Conservation (phyloP, 35 echinoderm and acorn worm species). For the Amphiura filiformis region DNA sequence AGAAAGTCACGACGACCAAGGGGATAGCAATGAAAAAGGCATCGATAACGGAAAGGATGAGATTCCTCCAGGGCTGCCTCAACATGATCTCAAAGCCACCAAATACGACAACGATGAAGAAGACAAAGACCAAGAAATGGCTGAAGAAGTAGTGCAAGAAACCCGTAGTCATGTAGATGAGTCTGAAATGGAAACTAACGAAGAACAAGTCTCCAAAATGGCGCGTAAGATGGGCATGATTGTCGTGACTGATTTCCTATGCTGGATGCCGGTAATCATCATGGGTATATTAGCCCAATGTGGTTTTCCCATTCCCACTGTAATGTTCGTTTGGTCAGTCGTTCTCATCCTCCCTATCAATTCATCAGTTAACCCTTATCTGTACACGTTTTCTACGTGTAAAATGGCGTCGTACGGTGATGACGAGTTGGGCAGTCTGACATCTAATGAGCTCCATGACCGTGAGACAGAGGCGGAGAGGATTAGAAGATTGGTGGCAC, state of each 20-base stretch:
- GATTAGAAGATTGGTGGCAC: too few species aligned
- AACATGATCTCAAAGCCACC: too few species aligned
- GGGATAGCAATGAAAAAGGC: too few species aligned
- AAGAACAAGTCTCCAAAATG: background rate
- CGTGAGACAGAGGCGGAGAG: too few species aligned
- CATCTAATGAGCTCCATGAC: too few species aligned
- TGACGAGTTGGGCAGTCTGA: too few species aligned
- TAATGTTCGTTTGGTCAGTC: slow-evolving; percentile 62
- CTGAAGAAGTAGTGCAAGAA: background rate
- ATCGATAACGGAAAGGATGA: too few species aligned
- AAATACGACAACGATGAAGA: too few species aligned
- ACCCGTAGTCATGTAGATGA: background rate
- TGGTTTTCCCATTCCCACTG: slow-evolving; percentile 28
- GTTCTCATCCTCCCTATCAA: slow-evolving; percentile 78
- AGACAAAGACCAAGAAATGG: background rate
- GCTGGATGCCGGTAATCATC: slow-evolving; percentile 86
- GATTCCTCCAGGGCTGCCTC: too few species aligned
- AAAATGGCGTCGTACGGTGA: background rate
- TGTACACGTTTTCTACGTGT: slow-evolving; percentile 58
- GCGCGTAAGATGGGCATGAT: slow-evolving; percentile 47
- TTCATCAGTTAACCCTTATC: slow-evolving; percentile 69
- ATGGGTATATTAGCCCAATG: slow-evolving; percentile 54
- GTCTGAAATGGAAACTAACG: background rate
- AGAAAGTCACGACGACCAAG: too few species aligned
- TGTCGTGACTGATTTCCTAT: slow-evolving; percentile 62